Evolutionary conservation across 2,888 invertebrate genomes (phyloP).

Genomic region (Leucania comma): DNA sequence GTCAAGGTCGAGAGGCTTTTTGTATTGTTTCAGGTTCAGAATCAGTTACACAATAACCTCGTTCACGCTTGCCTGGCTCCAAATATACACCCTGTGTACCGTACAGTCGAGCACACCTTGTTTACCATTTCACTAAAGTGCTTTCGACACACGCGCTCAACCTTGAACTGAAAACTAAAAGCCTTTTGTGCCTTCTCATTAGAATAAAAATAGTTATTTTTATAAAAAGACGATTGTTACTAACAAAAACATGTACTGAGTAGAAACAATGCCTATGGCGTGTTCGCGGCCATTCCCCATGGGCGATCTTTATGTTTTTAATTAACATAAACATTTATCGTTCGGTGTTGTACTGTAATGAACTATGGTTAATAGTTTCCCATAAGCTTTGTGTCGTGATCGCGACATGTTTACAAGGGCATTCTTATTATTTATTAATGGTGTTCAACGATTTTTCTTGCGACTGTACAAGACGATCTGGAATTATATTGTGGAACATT

Average conservation of each 20-base stretch:
- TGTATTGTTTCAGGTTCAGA: slow-evolving; percentile 60
- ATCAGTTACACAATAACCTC: slow-evolving; percentile 55
- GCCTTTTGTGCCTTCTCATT: slow-evolving; percentile 58
- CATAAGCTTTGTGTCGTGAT: slow-evolving; percentile 55
- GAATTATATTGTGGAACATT: background rate
- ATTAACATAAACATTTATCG: slow-evolving; percentile 77
- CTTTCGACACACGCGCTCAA: slow-evolving; percentile 41
- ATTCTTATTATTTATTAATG: slow-evolving; percentile 49
- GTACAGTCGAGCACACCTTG: slow-evolving; percentile 47
- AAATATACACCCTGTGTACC: slow-evolving; percentile 47
- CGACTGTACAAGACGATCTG: slow-evolving; percentile 18
- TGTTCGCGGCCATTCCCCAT: slow-evolving; percentile 65
- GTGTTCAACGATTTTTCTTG: slow-evolving; percentile 36
- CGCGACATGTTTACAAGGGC: slow-evolving; percentile 53
- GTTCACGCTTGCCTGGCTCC: slow-evolving; percentile 56
- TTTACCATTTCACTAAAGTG: slow-evolving; percentile 55
- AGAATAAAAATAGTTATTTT: slow-evolving; percentile 60
- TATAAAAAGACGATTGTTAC: slow-evolving; percentile 51
- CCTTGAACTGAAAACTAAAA: slow-evolving; percentile 63
- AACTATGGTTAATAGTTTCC: slow-evolving; percentile 55
- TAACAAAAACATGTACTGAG: slow-evolving; percentile 45
- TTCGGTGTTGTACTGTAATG: slow-evolving; percentile 60
- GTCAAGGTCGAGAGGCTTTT: slow-evolving; percentile 55
- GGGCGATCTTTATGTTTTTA: slow-evolving; percentile 76
- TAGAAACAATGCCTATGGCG: slow-evolving; percentile 64